Evolutionary conservation across 2,797 vertebrate species (phyloP).

Genomic region (Pagetopsis macropterus): DNA sequence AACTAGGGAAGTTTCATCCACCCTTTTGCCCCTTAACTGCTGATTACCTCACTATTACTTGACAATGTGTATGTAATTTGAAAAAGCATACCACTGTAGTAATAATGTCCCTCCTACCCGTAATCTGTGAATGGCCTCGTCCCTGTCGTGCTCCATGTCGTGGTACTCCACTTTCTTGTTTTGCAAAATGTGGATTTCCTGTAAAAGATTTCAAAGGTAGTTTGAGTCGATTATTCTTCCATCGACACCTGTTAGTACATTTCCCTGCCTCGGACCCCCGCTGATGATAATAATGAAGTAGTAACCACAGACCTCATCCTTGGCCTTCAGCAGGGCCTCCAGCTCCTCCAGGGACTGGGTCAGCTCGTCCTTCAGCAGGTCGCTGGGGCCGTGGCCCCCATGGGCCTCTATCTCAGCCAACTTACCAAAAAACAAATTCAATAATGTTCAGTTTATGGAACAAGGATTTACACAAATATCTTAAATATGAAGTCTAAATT

Average conservation of each 20-base stretch:
- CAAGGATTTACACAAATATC: background rate
- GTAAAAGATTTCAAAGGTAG: constrained; percentile 28
- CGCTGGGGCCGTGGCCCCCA: constrained; percentile 81
- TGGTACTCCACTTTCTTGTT: constrained; percentile 86
- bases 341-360: constrained; percentile 90
- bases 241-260: background rate
- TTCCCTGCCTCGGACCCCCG: constrained; percentile 1
- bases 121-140: constrained; percentile 90
- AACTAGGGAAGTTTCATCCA: too few relatives aligned
- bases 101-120: constrained; percentile 81
- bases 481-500: background rate
- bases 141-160: constrained; percentile 84
- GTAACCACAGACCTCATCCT: constrained; percentile 87
- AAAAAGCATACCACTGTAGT: background rate
- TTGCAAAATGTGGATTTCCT: constrained; percentile 95
- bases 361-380: constrained; percentile 87
- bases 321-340: constrained; percentile 92
- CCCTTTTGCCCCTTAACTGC: background rate
- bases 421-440: constrained; percentile 70
- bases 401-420: constrained; percentile 92
- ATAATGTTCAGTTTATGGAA: background rate
- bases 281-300: background rate
- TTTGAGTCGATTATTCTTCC: background rate
- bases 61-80: background rate
- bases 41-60: background rate